A percentile compares a stretch with the other conserved stretches of the same genome.
These are phyloP conservation scores for Lacerta agilis DNA, from an alignment of 2,797 vertebrate species.

Conservation along the genomic window DNA sequence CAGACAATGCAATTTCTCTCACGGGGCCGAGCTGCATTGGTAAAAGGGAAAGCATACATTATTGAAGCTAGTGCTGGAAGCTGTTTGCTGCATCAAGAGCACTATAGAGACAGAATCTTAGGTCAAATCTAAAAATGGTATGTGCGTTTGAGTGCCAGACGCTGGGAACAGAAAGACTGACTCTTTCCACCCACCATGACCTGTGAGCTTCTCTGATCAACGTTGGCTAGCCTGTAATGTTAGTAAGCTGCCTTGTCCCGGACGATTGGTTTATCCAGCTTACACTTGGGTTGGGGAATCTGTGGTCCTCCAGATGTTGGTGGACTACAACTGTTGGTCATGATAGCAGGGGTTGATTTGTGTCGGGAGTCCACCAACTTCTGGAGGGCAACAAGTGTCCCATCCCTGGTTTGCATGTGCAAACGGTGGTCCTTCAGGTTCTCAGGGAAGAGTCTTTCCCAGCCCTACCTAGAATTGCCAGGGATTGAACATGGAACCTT, in stretches of 20 bases:
- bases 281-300: neutral
- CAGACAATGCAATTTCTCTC: slow-evolving; percentile 59
- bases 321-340: neutral
- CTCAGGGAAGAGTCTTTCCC: neutral
- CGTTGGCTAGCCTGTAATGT: neutral
- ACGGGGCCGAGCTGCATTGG: slow-evolving; percentile 41
- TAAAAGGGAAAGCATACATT: slow-evolving; percentile 43
- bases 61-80: slow-evolving; percentile 13
- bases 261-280: neutral
- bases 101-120: neutral
- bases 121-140: neutral
- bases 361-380: neutral
- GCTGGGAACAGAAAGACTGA: neutral
- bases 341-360: neutral
- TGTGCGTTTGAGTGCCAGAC: neutral
- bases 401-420: neutral
- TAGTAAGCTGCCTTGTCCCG: neutral
- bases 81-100: neutral
- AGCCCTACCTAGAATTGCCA: neutral
- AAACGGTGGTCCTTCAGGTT: neutral
- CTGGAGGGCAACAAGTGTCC: neutral
- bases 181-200: neutral
- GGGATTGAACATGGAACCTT: neutral
- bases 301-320: neutral
- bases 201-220: neutral